A percentile compares a stretch with the other conserved stretches of the same genome.
Conservation (phyloP, 1,140 invertebrate genomes). For the Amyelois transitella region DNA sequence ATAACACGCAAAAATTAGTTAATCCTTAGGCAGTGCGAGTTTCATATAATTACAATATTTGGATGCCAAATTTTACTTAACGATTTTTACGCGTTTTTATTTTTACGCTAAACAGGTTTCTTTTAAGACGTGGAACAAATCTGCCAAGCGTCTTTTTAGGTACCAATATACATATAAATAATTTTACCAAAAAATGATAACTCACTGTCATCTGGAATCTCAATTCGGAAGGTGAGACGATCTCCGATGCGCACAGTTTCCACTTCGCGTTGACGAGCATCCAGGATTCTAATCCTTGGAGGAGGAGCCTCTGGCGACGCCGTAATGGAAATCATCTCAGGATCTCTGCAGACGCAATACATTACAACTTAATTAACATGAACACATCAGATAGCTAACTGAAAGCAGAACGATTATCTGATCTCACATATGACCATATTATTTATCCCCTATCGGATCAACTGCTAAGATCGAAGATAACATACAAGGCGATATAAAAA, state of each 20-base stretch:
- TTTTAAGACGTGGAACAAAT: too few species aligned
- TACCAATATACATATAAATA: background rate
- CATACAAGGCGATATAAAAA: background rate
- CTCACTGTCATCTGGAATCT: constrained; percentile 96
- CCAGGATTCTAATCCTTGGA: constrained; percentile 93
- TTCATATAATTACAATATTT: too few species aligned
- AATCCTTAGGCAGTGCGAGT: too few species aligned
- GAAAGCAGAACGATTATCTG: background rate
- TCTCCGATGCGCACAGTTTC: constrained; percentile 96
- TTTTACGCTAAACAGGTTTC: too few species aligned
- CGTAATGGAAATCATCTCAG: constrained; percentile 96
- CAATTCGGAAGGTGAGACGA: constrained; percentile 94
- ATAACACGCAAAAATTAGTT: too few species aligned
- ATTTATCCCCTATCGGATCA: background rate
- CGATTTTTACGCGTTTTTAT: too few species aligned
- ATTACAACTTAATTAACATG: background rate
- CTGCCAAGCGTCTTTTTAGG: too few species aligned
- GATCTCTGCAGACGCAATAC: constrained; percentile 78
- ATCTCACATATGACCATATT: background rate
- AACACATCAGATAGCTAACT: background rate
- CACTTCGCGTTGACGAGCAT: constrained; percentile 88
- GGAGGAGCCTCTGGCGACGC: constrained; percentile 95
- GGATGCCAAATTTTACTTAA: too few species aligned
- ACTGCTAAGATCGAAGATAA: background rate
- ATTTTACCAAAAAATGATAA: constrained; percentile 18